Base-by-base conservation (phyloP, 2,888 invertebrate species). In the Melinaea menophilus region DNA sequence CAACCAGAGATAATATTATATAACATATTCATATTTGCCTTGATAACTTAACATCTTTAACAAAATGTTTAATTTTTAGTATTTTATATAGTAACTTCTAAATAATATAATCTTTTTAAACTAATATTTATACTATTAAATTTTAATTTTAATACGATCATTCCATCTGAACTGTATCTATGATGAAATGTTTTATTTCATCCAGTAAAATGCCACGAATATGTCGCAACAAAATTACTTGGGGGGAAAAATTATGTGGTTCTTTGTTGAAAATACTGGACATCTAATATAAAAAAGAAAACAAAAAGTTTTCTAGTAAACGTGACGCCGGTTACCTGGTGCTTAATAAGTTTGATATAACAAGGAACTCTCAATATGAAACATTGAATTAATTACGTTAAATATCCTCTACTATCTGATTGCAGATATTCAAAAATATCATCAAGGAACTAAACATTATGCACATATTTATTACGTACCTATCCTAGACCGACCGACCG, bases 111-210 rank as follows among this genome's bases (percentile, higher is more conserved):
- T n/a, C n/a, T n/a, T n/a, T n/a, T n/a, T n/a, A n/a, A n/a, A n/a
- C n/a, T n/a, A n/a, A n/a, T n/a, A n/a, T n/a, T 22, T 22, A 22
- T 22, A 33, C 5, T 46, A 46, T 13, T 37, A 56, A 37, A 35
- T 57, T 7, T 22, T 46, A 9, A 46, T 5, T 41, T 59, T 13
- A 35, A 41, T 41, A 58, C 34, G 60, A 55, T 59, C 60, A n/a
- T 70, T 72, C 70, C 66, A 69, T 67, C 35, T 37, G 7, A 59
- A 64, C 56, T 69, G 66, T 66, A 67, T 71, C 71, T 54, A 62
- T 61, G 71, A 59, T 64, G 62, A 72, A 86, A 88, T 87, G 86
- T 86, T 89, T 87, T 86, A 87, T 88, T 84, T 84, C 80, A 78
- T 76, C 80, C 82, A 84, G 81, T 79, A 82, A 84, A 88, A 87